Percentiles rank a stretch among this genome's conserved stretches.
phyloP scores from a whole-genome alignment of 2,888 invertebrate species.

The Brachylomia viminalis region DNA sequence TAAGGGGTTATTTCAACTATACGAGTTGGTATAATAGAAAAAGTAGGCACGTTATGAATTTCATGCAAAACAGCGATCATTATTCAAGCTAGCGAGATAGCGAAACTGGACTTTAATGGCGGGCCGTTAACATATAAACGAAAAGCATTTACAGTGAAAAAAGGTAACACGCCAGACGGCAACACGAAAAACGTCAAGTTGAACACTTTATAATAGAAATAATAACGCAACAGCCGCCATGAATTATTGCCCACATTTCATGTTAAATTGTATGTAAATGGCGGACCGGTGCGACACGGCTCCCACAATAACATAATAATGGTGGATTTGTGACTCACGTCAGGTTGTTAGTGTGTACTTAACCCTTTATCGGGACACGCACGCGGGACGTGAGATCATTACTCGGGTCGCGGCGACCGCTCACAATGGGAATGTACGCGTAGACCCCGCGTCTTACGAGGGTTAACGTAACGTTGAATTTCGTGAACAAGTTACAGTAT shows the following conservation, averaged over 20 bases:
- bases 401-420: conserved; percentile 82
- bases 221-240: conserved; percentile 87
- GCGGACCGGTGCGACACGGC: conserved; percentile 86
- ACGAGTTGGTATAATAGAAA: conserved; percentile 66
- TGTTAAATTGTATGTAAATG: conserved; percentile 91
- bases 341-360: conserved; percentile 90
- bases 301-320: conserved; percentile 91
- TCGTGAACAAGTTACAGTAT: conserved; percentile 79
- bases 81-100: conserved; percentile 76
- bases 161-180: conserved; percentile 82
- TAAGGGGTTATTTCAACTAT: conserved; percentile 70
- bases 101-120: conserved; percentile 77
- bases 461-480: conserved; percentile 71
- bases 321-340: conserved; percentile 90
- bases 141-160: conserved; percentile 75
- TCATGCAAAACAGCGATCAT: conserved; percentile 78
- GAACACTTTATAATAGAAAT: conserved; percentile 89
- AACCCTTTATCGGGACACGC: conserved; percentile 90
- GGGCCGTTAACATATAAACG: conserved; percentile 80
- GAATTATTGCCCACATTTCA: conserved; percentile 90
- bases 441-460: conserved; percentile 67
- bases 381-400: conserved; percentile 90
- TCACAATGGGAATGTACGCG: conserved; percentile 75
- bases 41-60: conserved; percentile 68
- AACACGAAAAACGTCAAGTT: conserved; percentile 85